Evolutionary conservation across 2,113 vertebrate genomes (phyloP).

Genomic region (Chaetorhynchus papuensis): DNA sequence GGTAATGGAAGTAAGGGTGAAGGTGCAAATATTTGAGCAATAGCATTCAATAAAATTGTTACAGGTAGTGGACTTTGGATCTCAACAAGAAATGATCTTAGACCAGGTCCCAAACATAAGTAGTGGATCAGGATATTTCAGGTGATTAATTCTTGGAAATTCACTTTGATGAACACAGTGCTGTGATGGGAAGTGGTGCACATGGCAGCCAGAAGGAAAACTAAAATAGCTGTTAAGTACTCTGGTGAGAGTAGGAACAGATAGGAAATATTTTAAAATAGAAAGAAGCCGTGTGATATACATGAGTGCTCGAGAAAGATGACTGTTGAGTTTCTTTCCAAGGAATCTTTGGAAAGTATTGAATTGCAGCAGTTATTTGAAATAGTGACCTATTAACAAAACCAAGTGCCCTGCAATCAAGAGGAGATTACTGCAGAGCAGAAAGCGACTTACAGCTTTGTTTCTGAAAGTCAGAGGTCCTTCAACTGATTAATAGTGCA

Average conservation of each 20-base stretch:
- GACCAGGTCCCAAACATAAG: background rate
- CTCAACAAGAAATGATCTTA: background rate
- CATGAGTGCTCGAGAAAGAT: background rate
- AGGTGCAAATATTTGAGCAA: background rate
- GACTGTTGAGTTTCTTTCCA: background rate
- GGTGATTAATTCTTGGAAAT: background rate
- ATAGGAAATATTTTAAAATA: background rate
- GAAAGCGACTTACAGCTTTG: background rate
- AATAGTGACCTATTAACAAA: constrained; percentile 2
- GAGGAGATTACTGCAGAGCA: background rate
- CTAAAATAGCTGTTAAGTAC: background rate
- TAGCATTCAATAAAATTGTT: background rate
- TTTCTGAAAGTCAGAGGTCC: background rate
- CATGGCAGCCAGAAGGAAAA: background rate
- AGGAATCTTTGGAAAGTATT: background rate
- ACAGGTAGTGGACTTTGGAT: background rate
- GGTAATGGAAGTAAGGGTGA: background rate
- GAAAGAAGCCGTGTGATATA: background rate
- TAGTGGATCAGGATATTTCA: background rate
- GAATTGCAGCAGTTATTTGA: background rate
- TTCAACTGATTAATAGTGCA: background rate
- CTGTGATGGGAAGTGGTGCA: background rate
- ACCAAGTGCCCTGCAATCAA: background rate
- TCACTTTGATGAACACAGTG: background rate
- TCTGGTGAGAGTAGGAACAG: background rate